A percentile compares a stretch with the other conserved stretches of the same genome.
Conservation (phyloP, 2,888 invertebrate genomes). For the Apodemia duryi region DNA sequence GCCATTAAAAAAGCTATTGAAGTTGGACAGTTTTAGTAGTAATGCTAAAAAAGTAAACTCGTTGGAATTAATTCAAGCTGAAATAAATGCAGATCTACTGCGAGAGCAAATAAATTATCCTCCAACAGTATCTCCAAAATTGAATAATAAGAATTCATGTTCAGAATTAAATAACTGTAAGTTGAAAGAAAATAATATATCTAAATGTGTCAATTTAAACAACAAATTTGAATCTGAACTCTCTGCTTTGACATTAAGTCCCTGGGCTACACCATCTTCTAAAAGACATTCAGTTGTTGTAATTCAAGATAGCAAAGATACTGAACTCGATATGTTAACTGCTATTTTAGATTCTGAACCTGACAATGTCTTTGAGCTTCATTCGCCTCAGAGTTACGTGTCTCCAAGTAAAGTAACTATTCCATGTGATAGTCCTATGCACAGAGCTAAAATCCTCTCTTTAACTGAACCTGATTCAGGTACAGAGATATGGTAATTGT, state of each 20-base stretch:
- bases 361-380: conserved; percentile 60
- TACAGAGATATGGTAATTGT: conserved; percentile 87
- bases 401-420: conserved; percentile 81
- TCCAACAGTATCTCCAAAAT: conserved; percentile 81
- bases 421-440: conserved; percentile 80
- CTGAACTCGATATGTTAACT: conserved; percentile 62
- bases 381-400: conserved; percentile 66
- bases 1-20: conserved; percentile 81
- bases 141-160: conserved; percentile 49
- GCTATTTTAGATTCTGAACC: conserved; percentile 73
- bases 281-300: conserved; percentile 64
- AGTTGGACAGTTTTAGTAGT: conserved; percentile 67
- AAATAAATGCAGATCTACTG: conserved; percentile 81
- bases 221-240: conserved; percentile 62
- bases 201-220: conserved; percentile 39
- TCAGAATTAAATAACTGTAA: conserved; percentile 56
- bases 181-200: conserved; percentile 44
- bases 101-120: conserved; percentile 86
- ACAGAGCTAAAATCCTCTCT: conserved; percentile 82
- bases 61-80: conserved; percentile 79
- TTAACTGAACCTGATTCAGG: conserved; percentile 80
- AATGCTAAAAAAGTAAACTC: conserved; percentile 70
- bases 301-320: conserved; percentile 59
- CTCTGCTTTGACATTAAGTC: conserved; percentile 64
- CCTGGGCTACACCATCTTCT: conserved; percentile 61